Conservation (phyloP, 2,113 vertebrate species). For the Mola mola region DNA sequence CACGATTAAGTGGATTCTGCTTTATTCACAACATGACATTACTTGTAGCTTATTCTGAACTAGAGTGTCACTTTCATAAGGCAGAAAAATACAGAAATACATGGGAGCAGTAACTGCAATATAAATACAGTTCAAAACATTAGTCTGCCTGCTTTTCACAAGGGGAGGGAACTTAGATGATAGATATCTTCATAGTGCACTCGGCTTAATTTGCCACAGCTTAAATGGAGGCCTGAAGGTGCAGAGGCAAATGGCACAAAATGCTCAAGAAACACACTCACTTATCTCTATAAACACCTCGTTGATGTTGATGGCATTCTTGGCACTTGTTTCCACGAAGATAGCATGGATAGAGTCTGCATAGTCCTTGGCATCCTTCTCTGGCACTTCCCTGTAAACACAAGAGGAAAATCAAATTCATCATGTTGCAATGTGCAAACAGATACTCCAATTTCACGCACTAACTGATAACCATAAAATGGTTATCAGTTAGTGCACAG, state of each 20-base stretch:
- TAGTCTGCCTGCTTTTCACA: background rate
- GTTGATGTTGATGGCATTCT: conserved; percentile 98
- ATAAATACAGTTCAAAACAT: background rate
- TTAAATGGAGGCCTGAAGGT: background rate
- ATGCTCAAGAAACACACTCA: conserved; percentile 82
- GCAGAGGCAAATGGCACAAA: background rate
- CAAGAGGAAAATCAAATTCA: conserved; percentile 11
- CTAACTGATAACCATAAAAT: conserved; percentile 18
- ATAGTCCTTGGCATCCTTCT: conserved; percentile 98
- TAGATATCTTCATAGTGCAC: background rate
- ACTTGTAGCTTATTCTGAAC: background rate
- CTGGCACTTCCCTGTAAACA: conserved; percentile 91
- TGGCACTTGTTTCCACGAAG: conserved; percentile 98
- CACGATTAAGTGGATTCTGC: conserved; percentile 12
- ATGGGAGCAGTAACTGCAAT: no score
- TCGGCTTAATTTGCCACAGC: conserved; percentile 14
- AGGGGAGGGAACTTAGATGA: background rate
- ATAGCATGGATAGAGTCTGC: conserved; percentile 97
- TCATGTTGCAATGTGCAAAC: conserved; percentile 15
- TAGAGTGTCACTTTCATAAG: background rate
- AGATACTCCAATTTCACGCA: conserved; percentile 6
- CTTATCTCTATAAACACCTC: conserved; percentile 99
- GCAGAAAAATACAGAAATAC: background rate
- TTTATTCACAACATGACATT: background rate
- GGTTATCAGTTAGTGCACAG: background rate